Base-by-base conservation (phyloP, 2,797 vertebrate genomes). In the Distichodus sexfasciatus region DNA sequence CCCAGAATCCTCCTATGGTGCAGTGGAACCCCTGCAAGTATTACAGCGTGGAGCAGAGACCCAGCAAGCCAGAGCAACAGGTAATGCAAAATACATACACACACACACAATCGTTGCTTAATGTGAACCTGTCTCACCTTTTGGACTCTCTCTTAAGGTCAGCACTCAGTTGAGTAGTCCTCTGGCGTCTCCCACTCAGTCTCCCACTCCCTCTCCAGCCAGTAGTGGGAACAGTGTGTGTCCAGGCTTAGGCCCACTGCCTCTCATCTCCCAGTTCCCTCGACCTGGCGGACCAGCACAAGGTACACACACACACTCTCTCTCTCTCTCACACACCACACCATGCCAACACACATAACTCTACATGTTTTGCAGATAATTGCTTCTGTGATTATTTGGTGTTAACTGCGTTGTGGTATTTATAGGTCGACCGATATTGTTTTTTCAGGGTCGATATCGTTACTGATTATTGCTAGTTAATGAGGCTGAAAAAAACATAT, bases 11-110 rank as follows among this genome's bases (percentile, higher is more conserved):
- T 58, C 90, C 95, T 1, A 87, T 98, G 89, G 95, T 97, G 74
- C 97, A 98, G 79, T 98, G 97, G 97, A 98, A 95, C 87, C 94
- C 96, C 65, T 98, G 97, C 91, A 99, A 99, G 87, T 99, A 98
- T 87, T 99, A 97, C 87, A 95, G 93, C 79, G 88, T 98, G 85
- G 97, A 98, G 80, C 97, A 98, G 81, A 90, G 95, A 78, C 89
- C 93, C 57, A 92, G 92, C 90, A 99, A 99, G 74, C 92, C 95
- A 29, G 95, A 93, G 76, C 94, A 94, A 59, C 91, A 98, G 76
- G 3, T 71, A 71, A 41, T 54, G 4, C n/a, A 53, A 53, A 53
- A 50, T 50, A 14, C 24, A 14, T 5, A 15, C 28, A 11, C 3
- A 14, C 9, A 21, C 26, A 26, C 36, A 21, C n/a, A 19, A 9